These are phyloP conservation scores for Bombus confusus DNA, from an alignment of 1,140 invertebrate species.

Conservation along the genomic window DNA sequence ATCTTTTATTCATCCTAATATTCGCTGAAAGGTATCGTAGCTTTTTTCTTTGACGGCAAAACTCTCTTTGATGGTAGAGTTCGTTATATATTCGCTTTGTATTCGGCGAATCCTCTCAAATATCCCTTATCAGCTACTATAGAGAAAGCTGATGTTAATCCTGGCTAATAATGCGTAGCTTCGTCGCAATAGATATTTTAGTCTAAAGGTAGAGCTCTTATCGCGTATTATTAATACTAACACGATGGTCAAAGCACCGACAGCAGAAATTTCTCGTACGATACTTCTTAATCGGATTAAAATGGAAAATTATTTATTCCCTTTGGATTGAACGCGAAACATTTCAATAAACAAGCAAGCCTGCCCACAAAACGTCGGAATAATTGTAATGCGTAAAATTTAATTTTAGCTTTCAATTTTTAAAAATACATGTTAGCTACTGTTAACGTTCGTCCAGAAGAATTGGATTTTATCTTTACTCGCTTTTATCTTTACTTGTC, in stretches of 20 bases:
- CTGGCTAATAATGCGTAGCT: slow-evolving; percentile 38
- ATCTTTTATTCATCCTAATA: slow-evolving; percentile 40
- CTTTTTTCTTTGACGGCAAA: slow-evolving; percentile 23
- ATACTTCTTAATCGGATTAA: background rate
- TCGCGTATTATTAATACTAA: slow-evolving; percentile 31
- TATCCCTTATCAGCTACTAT: slow-evolving; percentile 26
- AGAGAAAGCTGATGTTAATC: slow-evolving; percentile 30
- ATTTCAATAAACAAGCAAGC: background rate
- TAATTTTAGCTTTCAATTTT: too few relatives aligned
- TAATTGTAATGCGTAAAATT: too few relatives aligned
- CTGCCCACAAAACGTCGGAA: background rate
- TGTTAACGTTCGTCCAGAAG: background rate
- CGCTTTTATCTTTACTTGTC: too few relatives aligned
- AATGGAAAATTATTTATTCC: background rate
- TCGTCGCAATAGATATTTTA: slow-evolving; percentile 24
- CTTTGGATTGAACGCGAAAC: background rate
- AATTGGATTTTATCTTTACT: background rate
- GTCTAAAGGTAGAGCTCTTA: slow-evolving; percentile 12
- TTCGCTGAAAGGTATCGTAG: background rate
- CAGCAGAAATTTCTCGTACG: background rate
- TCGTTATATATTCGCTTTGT: slow-evolving; percentile 54
- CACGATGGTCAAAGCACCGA: background rate
- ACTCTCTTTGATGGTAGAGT: slow-evolving; percentile 37
- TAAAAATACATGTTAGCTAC: too few relatives aligned
- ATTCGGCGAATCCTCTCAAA: slow-evolving; percentile 41